These are phyloP conservation scores for Pomatorhinus ruficollis DNA, from an alignment of 2,113 vertebrate species.

Conservation along the genomic window DNA sequence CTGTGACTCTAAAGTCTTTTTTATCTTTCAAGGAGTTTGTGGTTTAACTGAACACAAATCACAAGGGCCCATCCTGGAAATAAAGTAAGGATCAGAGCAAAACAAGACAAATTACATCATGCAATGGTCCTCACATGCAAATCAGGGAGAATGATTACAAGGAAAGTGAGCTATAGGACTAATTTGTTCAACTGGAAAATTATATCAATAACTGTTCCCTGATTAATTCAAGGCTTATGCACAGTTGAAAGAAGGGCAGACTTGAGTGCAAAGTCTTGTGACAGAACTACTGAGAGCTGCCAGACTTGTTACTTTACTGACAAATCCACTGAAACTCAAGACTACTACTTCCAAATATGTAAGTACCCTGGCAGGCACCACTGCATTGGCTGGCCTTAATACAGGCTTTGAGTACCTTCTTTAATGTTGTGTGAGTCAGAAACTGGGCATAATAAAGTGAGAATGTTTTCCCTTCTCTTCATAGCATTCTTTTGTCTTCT, in stretches of 20 bases:
- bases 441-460: neutral
- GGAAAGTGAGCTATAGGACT: neutral
- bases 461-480: neutral
- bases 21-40: neutral
- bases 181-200: neutral
- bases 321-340: neutral
- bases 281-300: neutral
- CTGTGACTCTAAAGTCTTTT: neutral
- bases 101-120: neutral
- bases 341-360: neutral
- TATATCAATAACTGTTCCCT: neutral
- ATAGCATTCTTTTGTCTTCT: neutral
- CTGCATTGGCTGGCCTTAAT: neutral
- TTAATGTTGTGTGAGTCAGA: neutral
- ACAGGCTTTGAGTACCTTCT: neutral
- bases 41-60: neutral
- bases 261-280: neutral
- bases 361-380: neutral
- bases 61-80: neutral
- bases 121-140: neutral
- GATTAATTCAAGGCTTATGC: neutral
- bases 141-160: neutral
- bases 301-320: neutral
- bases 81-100: neutral
- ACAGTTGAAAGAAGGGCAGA: neutral